Conservation (phyloP, 2,888 invertebrate species). For the Lamellibrachia satsuma region DNA sequence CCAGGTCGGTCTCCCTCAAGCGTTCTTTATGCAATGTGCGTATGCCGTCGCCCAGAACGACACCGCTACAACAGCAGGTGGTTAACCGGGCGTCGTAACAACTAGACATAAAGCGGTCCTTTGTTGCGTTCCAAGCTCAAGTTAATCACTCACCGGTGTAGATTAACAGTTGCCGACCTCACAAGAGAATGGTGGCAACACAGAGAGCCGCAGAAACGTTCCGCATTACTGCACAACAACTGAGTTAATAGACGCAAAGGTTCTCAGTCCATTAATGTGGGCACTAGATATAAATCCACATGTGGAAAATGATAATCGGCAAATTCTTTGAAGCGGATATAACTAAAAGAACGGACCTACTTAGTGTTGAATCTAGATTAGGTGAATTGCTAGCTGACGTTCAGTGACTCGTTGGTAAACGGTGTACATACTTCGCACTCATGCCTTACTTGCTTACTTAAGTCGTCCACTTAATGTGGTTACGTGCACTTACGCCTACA, state of each 20-base stretch:
- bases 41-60: background rate
- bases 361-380: background rate
- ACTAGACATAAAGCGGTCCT: background rate
- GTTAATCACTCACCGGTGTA: background rate
- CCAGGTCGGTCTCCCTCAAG: background rate
- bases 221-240: background rate
- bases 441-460: too few species aligned
- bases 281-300: background rate
- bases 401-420: background rate
- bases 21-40: background rate
- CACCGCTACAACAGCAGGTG: background rate
- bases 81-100: background rate
- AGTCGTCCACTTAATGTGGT: too few species aligned
- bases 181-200: background rate
- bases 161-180: background rate
- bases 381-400: background rate
- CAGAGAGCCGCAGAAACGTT: background rate
- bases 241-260: background rate
- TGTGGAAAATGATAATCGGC: background rate
- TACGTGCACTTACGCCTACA: background rate
- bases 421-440: background rate
- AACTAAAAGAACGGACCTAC: background rate
- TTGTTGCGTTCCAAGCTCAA: background rate
- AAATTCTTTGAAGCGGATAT: background rate
- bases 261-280: background rate